phyloP scores from a whole-genome alignment of 2,113 vertebrate species.

The Epinephelus fuscoguttatus region DNA sequence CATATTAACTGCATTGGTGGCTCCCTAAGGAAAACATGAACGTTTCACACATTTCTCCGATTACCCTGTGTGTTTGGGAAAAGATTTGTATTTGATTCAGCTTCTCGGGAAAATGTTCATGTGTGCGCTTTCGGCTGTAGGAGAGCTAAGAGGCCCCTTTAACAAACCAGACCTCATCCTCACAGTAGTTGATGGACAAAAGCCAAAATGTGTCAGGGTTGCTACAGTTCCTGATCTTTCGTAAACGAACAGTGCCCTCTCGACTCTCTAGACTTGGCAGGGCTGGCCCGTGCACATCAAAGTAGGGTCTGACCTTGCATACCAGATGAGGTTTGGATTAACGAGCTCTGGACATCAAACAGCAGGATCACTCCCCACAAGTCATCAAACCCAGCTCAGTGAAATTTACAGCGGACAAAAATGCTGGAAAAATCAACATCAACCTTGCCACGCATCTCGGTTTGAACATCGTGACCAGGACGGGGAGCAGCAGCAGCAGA shows the following conservation, averaged over 20 bases:
- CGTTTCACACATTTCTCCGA: conserved; percentile 59
- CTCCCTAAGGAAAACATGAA: conserved; percentile 48
- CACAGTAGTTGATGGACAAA: conserved; percentile 66
- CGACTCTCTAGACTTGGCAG: conserved; percentile 60
- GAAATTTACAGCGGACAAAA: conserved; percentile 66
- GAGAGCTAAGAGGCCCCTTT: conserved; percentile 35
- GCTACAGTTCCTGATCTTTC: conserved; percentile 62
- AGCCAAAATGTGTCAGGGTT: conserved; percentile 64
- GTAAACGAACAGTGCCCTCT: conserved; percentile 56
- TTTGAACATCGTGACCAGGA: conserved; percentile 68
- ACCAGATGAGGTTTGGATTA: conserved; percentile 80
- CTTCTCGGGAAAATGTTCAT: conserved; percentile 52
- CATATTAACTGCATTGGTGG: conserved; percentile 23
- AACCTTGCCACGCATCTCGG: conserved; percentile 45
- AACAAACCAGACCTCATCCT: conserved; percentile 53
- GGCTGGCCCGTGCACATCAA: conserved; percentile 67
- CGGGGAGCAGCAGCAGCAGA: conserved; percentile 44
- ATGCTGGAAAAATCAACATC: conserved; percentile 62
- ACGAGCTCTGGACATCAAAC: conserved; percentile 81
- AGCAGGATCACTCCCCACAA: conserved; percentile 57
- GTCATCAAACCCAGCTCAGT: conserved; percentile 55
- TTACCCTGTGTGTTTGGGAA: conserved; percentile 45
- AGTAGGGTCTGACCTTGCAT: conserved; percentile 79
- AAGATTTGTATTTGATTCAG: conserved; percentile 49
- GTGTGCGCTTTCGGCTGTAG: conserved; percentile 29